phyloP scores from a whole-genome alignment of 2,113 vertebrate species.

The Urocolius indicus region DNA sequence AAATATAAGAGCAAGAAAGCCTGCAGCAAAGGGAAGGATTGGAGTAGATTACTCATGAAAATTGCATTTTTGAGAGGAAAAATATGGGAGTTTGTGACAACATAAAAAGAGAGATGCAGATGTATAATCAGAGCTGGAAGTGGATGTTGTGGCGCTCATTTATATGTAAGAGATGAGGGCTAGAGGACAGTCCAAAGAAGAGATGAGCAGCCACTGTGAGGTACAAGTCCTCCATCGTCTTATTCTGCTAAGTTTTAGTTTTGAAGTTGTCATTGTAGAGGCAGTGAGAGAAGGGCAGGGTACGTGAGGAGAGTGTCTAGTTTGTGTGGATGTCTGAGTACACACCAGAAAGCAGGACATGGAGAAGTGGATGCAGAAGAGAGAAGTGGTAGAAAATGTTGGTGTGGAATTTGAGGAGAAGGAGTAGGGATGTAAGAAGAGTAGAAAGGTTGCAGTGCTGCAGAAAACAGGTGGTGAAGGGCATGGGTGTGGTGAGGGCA shows the following conservation, averaged over 20 bases:
- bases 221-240: neutral
- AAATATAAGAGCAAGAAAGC: neutral
- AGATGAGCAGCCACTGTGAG: neutral
- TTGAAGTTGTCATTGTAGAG: neutral
- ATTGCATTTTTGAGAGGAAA: neutral
- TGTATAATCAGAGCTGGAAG: neutral
- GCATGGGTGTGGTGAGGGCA: neutral
- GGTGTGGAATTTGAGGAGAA: neutral
- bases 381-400: neutral
- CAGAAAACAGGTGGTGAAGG: neutral
- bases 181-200: neutral
- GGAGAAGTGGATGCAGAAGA: neutral
- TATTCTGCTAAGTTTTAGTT: neutral
- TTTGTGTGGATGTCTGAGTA: neutral
- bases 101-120: neutral
- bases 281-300: neutral
- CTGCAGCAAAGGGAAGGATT: neutral
- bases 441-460: accelerated
- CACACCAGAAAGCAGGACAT: accelerated
- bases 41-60: neutral
- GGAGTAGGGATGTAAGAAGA: neutral
- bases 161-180: neutral
- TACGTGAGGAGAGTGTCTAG: neutral
- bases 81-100: neutral
- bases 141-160: neutral